Conservation (phyloP, 2,888 invertebrate species). For the Tanytarsus gracilentus region DNA sequence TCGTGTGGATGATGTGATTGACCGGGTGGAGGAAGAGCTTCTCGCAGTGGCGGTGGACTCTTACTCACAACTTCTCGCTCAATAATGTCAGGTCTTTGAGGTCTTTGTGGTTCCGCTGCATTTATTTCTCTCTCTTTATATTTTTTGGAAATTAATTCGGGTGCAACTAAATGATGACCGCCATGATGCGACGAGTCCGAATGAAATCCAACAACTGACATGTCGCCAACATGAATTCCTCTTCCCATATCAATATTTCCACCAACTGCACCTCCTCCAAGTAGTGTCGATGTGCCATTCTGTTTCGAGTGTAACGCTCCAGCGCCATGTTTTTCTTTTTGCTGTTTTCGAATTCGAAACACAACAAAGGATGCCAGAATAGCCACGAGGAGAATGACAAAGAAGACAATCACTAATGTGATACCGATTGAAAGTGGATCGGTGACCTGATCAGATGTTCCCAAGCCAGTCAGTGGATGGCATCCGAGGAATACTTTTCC, state of each 20-base stretch:
- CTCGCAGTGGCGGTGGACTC: conserved; percentile 68
- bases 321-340: conserved; percentile 70
- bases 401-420: conserved; percentile 88
- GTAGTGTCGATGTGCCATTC: conserved; percentile 59
- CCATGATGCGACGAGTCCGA: conserved; percentile 68
- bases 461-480: conserved; percentile 63
- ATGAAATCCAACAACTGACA: conserved; percentile 59
- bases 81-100: conserved; percentile 88
- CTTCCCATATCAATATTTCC: conserved; percentile 61
- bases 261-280: conserved; percentile 59
- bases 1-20: conserved; percentile 63
- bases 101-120: conserved; percentile 60
- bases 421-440: conserved; percentile 88
- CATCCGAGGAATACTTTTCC: conserved; percentile 72
- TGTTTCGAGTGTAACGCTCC: conserved; percentile 69
- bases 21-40: conserved; percentile 67
- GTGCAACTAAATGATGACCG: conserved; percentile 70
- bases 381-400: conserved; percentile 78
- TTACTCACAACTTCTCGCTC: conserved; percentile 81
- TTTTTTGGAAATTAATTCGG: conserved; percentile 79
- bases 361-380: conserved; percentile 88
- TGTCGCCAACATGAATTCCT: conserved; percentile 59
- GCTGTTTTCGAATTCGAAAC: conserved; percentile 77
- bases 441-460: conserved; percentile 60
- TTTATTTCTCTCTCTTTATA: conserved; percentile 79